These are phyloP conservation scores for Brachionus rubens DNA, from an alignment of 1,140 invertebrate genomes.

Conservation along the genomic window DNA sequence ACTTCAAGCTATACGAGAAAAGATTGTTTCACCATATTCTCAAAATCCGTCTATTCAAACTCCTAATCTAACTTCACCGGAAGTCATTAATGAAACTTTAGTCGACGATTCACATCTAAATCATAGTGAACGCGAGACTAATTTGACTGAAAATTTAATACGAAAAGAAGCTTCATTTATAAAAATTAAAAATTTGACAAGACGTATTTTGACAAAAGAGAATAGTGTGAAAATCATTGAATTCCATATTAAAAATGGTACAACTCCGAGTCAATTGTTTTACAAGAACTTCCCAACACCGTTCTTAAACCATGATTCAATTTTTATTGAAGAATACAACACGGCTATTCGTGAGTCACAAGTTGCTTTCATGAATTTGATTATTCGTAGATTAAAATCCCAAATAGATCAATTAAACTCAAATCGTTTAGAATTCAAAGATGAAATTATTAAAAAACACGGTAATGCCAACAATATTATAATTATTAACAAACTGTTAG, in stretches of 20 bases:
- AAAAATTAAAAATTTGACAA: not conserved
- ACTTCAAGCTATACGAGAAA: too few species aligned
- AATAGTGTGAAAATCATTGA: not conserved
- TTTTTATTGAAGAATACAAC: slow-evolving; percentile 23
- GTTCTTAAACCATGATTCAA: not conserved
- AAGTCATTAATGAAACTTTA: too few species aligned
- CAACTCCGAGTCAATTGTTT: slow-evolving; percentile 3
- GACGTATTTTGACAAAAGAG: not conserved
- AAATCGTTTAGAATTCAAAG: not conserved
- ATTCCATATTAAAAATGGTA: not conserved
- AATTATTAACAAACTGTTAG: not conserved
- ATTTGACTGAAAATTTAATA: not conserved
- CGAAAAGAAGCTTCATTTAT: not conserved
- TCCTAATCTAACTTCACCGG: too few species aligned
- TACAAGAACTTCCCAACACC: not conserved
- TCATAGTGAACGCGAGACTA: not conserved
- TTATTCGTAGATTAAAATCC: not conserved
- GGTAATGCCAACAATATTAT: not conserved
- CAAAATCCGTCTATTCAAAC: too few species aligned
- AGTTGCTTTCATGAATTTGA: not conserved
- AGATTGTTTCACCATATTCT: too few species aligned
- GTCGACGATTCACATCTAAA: too few species aligned
- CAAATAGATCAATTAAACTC: not conserved
- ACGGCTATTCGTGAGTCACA: not conserved
- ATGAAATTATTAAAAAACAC: not conserved